Evolutionary conservation across 2,797 vertebrate genomes (phyloP), one percentile per base, ranked within the genome.

Genomic region (Aplochiton taeniatus): DNA sequence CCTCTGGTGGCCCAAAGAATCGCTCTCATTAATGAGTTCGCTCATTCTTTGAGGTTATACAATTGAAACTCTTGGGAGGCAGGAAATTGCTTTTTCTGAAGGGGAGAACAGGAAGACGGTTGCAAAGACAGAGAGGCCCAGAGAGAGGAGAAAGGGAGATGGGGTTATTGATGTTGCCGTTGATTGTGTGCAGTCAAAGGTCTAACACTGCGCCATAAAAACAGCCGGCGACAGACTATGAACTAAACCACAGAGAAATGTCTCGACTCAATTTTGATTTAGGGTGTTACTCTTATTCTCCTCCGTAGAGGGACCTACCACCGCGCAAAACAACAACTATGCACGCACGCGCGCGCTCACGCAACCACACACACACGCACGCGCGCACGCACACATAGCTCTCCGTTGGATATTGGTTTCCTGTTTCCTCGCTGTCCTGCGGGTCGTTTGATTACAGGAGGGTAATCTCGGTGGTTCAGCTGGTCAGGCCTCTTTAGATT

Each of bases 11-110:
- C 75, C 77, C 80, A 88, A 80, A 82, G 75, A 75, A 85, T 85
- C 76, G 75, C 81, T 87, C 85, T 88, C 82, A 76, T 51, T 72
- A 76, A 88, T 85, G 82, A 89, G 83, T 72, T 69, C 69, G 77
- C 65, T 57, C 60, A 72, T 57, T 31, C 31, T 3, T 31, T 31
- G 31, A 31, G 31, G 42, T 63, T 50, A 66, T 77, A 85, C 85
- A 89, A 88, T 80, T 31, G 51, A 77, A 85, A 74, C 81, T 79
- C 79, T 77, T 80, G 74, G 79, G 49, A 65, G 54, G 50, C 67
- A 81, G 83, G 81, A 88, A 85, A 82, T 85, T 74, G 82, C 71
- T 77, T 81, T 31, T 72, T 72, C 68, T 74, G 70, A 43, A 31
- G 48, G 46, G 20, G 51, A 19, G 62, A 46, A 41, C 45, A 58